Conservation (phyloP, 2,888 invertebrate species). For the Phorcus lineatus region DNA sequence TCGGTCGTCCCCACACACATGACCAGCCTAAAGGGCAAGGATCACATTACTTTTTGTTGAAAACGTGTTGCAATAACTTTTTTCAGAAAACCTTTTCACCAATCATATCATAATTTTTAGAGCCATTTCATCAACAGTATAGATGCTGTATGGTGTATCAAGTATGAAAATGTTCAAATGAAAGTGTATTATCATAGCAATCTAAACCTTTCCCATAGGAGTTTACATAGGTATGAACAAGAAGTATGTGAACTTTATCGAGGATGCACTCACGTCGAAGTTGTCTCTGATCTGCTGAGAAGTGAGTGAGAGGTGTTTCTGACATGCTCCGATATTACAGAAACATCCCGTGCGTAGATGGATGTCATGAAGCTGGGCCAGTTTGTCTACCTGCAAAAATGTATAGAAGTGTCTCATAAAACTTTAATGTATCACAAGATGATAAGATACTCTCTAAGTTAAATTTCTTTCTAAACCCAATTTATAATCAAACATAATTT, state of each 20-base stretch:
- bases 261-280: conserved; percentile 79
- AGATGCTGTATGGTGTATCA: no score
- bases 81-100: neutral
- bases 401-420: no score
- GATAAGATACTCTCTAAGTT: no score
- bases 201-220: no score
- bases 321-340: conserved; percentile 97
- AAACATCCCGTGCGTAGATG: conserved; percentile 95
- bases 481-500: no score
- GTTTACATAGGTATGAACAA: neutral
- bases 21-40: conserved; percentile 79
- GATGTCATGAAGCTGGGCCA: conserved; percentile 90
- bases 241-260: neutral
- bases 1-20: conserved; percentile 91
- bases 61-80: neutral
- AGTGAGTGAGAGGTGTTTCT: conserved; percentile 84
- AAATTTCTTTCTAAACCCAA: no score
- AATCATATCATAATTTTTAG: neutral
- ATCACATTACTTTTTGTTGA: neutral
- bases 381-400: conserved; percentile 86
- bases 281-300: conserved; percentile 85
- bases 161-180: no score
- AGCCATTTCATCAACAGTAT: no score
- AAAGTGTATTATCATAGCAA: no score
- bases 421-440: no score